Conservation (phyloP, 2,888 invertebrate species). For the Geotrupes spiniger region DNA sequence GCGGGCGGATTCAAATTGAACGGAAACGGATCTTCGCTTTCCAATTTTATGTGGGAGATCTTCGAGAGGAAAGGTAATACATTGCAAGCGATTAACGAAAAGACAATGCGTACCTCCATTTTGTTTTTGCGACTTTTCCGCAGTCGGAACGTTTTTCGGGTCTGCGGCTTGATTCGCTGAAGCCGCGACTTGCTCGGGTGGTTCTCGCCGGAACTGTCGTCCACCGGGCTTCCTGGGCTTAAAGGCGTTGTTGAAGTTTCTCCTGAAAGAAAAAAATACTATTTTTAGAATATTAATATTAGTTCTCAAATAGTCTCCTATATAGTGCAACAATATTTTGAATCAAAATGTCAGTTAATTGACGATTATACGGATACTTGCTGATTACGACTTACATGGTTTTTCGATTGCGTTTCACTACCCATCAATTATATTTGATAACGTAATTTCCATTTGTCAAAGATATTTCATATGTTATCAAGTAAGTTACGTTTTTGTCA, state of each 20-base stretch:
- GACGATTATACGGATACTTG: no score
- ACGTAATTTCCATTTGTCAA: no score
- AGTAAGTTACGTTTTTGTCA: no score
- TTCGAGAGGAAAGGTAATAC: constrained; percentile 26
- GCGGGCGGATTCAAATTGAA: constrained; percentile 8
- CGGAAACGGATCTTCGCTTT: constrained; percentile 41
- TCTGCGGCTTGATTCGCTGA: constrained; percentile 90
- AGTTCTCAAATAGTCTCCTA: no score
- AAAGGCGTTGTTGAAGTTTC: constrained; percentile 74
- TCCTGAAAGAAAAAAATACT: constrained; percentile 51
- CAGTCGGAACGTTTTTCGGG: constrained; percentile 88
- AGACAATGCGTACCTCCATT: constrained; percentile 58
- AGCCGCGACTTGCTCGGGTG: constrained; percentile 65
- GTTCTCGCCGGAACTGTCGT: constrained; percentile 65
- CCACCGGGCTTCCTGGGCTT: constrained; percentile 69
- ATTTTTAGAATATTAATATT: constrained; percentile 9
- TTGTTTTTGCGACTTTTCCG: constrained; percentile 73
- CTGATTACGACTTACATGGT: no score
- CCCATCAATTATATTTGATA: no score
- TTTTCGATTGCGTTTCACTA: no score
- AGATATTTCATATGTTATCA: no score
- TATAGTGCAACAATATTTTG: no score
- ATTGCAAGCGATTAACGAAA: background rate
- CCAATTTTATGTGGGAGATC: constrained; percentile 54
- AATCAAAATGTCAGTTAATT: no score